phyloP scores from a whole-genome alignment of 2,797 vertebrate species.

The Amblyopsis hoosieri region DNA sequence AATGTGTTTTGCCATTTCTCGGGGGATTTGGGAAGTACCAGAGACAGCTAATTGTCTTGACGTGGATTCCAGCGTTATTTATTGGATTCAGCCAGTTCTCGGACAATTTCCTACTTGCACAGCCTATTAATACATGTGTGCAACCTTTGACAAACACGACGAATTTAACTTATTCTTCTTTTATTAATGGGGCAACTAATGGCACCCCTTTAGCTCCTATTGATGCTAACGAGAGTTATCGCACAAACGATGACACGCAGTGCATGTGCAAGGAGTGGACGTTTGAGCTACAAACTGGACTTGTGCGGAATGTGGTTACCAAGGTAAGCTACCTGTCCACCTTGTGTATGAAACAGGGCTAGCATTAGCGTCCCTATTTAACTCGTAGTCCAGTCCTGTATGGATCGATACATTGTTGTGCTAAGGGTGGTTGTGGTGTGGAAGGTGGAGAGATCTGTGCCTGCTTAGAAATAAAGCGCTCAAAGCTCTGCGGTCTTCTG shows the following conservation, averaged over 20 bases:
- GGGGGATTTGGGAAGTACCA: constrained; percentile 91
- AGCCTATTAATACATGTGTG: constrained; percentile 86
- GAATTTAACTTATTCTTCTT: constrained; percentile 44
- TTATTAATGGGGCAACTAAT: constrained; percentile 25
- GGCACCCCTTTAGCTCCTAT: constrained; percentile 37
- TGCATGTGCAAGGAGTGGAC: constrained; percentile 83
- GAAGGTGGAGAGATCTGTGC: too few relatives aligned
- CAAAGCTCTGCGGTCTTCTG: too few relatives aligned
- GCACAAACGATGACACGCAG: constrained; percentile 55
- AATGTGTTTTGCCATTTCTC: constrained; percentile 87
- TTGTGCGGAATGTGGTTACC: constrained; percentile 90
- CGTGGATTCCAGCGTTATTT: constrained; percentile 93
- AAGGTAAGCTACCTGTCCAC: constrained; percentile 80
- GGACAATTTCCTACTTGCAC: constrained; percentile 90
- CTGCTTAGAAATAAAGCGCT: too few relatives aligned
- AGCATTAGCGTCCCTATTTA: constrained; percentile 19
- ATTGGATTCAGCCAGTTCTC: constrained; percentile 97
- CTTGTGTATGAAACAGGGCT: constrained; percentile 7
- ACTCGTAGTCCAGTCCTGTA: not conserved
- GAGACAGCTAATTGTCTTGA: constrained; percentile 90
- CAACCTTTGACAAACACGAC: constrained; percentile 56
- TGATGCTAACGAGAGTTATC: constrained; percentile 44
- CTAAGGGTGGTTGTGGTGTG: too few relatives aligned
- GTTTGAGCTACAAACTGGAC: constrained; percentile 86
- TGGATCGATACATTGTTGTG: constrained; percentile 11